Evolutionary conservation across 2,888 invertebrate genomes (phyloP).

Genomic region (Ophraella communa): DNA sequence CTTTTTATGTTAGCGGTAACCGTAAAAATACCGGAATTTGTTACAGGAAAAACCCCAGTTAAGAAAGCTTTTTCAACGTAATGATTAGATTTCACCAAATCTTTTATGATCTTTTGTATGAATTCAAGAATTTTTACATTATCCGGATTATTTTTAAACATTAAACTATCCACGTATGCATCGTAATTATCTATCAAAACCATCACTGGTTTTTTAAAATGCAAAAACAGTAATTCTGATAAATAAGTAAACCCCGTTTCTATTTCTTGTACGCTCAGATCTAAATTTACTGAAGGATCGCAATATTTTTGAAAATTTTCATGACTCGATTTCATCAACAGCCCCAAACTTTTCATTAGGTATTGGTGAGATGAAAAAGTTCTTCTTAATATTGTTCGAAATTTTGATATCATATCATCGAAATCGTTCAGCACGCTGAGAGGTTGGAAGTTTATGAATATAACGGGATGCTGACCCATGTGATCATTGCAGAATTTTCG

Average conservation of each 20-base stretch:
- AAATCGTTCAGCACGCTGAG: not conserved
- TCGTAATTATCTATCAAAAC: slow-evolving; percentile 22
- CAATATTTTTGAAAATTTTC: slow-evolving; percentile 20
- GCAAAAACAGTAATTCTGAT: slow-evolving; percentile 20
- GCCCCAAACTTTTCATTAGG: slow-evolving; percentile 13
- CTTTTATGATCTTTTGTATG: slow-evolving; percentile 3
- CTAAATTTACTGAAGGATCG: slow-evolving; percentile 5
- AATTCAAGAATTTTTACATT: slow-evolving; percentile 15
- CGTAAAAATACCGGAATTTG: slow-evolving; percentile 13
- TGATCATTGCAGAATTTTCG: slow-evolving; percentile 14
- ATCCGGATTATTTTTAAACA: slow-evolving; percentile 13
- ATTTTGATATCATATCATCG: slow-evolving; percentile 11
- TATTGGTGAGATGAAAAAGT: slow-evolving; percentile 9
- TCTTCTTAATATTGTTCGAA: slow-evolving; percentile 8
- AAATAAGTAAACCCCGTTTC: slow-evolving; percentile 16
- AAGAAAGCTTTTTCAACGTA: slow-evolving; percentile 7
- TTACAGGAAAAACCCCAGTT: slow-evolving; percentile 15
- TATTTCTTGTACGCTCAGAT: slow-evolving; percentile 2
- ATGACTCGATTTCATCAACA: slow-evolving; percentile 16
- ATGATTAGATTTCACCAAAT: slow-evolving; percentile 13
- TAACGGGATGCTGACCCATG: slow-evolving; percentile 21
- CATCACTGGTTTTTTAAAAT: slow-evolving; percentile 13
- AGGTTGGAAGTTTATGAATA: slow-evolving; percentile 19
- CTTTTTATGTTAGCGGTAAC: slow-evolving; percentile 8
- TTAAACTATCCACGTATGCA: slow-evolving; percentile 18